Conservation (phyloP, 92 coral and sea anemone genomes). For the Bergia sp. region DNA sequence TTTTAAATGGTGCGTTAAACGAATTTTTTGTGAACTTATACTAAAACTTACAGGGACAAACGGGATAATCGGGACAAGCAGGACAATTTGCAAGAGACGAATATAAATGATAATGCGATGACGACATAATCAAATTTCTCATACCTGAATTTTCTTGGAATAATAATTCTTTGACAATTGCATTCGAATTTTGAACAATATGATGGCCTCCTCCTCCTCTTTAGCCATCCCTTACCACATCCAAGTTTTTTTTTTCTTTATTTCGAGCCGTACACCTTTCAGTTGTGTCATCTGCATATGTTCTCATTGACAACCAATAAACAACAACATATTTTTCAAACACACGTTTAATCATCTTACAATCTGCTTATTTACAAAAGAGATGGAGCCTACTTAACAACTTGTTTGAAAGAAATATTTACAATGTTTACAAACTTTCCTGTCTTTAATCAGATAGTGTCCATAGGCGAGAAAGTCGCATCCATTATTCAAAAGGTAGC, state of each 20-base stretch:
- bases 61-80: background rate
- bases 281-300: background rate
- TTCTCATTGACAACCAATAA: background rate
- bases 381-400: background rate
- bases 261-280: background rate
- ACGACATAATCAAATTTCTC: background rate
- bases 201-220: background rate
- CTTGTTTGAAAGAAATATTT: background rate
- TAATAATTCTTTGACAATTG: background rate
- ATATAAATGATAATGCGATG: background rate
- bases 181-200: background rate
- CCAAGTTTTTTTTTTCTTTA: background rate
- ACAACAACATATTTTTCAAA: background rate
- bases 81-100: background rate
- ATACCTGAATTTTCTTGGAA: background rate
- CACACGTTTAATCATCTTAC: background rate
- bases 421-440: background rate
- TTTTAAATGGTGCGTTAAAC: background rate
- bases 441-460: background rate
- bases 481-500: slow-evolving; percentile 16
- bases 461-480: slow-evolving; percentile 10
- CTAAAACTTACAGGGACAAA: background rate
- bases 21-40: too few relatives aligned
- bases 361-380: background rate
- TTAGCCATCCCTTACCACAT: slow-evolving; percentile 13